Percentiles rank a stretch among this genome's conserved stretches.
These are phyloP conservation scores for Drosophila tanythrix DNA, from an alignment of 2,888 invertebrate genomes.

Conservation along the genomic window DNA sequence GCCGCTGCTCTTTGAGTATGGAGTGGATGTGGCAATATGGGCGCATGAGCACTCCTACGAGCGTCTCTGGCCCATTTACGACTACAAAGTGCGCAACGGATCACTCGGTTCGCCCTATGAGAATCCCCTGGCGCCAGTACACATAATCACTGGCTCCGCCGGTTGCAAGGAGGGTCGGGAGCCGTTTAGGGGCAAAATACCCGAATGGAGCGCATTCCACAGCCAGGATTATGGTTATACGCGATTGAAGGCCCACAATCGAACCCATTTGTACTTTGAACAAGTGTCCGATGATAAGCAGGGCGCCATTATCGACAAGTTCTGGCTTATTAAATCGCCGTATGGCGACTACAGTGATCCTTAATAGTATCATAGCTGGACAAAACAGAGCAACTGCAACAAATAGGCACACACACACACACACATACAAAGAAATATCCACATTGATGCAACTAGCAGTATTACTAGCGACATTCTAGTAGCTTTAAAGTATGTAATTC, in stretches of 20 bases:
- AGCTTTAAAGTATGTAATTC: neutral
- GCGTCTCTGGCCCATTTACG: conserved; percentile 96
- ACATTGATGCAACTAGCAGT: conserved; percentile 56
- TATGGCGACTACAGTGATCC: conserved; percentile 69
- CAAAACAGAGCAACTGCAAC: neutral
- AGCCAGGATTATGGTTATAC: conserved; percentile 97
- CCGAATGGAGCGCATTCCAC: conserved; percentile 93
- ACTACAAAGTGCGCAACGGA: conserved; percentile 90
- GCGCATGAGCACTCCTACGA: conserved; percentile 99
- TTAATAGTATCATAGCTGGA: neutral
- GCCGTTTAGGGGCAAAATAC: conserved; percentile 87
- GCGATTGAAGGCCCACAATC: conserved; percentile 91
- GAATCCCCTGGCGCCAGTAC: conserved; percentile 93
- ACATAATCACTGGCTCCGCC: conserved; percentile 95
- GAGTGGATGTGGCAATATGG: conserved; percentile 97
- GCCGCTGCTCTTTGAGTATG: conserved; percentile 92
- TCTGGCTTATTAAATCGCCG: conserved; percentile 88
- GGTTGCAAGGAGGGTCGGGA: conserved; percentile 95
- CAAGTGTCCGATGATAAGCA: conserved; percentile 92
- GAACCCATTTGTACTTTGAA: conserved; percentile 94
- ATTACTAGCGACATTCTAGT: conserved; percentile 63
- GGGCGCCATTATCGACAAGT: conserved; percentile 89
- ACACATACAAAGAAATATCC: conserved; percentile 10
- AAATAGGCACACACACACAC: neutral
- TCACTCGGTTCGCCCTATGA: conserved; percentile 86